These are phyloP conservation scores for Chloroclysta siterata DNA, from an alignment of 2,888 invertebrate genomes.

Conservation along the genomic window DNA sequence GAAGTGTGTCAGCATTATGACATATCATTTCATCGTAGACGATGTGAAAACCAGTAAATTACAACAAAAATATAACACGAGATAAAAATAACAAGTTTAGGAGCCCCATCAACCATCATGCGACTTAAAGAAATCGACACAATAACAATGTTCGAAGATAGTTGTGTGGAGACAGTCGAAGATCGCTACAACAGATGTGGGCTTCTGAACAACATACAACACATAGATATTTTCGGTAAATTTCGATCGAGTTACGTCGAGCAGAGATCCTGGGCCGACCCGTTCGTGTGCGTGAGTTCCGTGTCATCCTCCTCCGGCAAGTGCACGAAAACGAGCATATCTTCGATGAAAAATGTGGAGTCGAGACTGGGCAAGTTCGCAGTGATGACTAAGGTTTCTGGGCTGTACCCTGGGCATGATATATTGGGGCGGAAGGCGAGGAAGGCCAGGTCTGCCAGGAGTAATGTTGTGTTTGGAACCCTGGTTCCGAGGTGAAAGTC, in stretches of 20 bases:
- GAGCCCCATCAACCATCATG: constrained; percentile 13
- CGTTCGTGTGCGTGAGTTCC: constrained; percentile 38
- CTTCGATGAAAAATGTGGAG: constrained; percentile 30
- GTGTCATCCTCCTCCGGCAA: constrained; percentile 44
- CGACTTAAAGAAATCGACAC: constrained; percentile 23
- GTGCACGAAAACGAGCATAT: constrained; percentile 14
- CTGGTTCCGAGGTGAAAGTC: constrained; percentile 23
- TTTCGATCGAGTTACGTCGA: constrained; percentile 42
- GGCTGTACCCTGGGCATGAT: constrained; percentile 57
- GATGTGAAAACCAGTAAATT: constrained; percentile 3
- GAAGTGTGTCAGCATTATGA: too few species aligned
- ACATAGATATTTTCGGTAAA: constrained; percentile 60
- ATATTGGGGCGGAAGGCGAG: constrained; percentile 47
- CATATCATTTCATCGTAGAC: constrained; percentile 1
- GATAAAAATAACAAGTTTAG: constrained; percentile 8
- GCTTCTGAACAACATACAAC: constrained; percentile 53
- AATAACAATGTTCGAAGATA: constrained; percentile 10
- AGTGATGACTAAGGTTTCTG: constrained; percentile 51
- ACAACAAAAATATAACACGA: constrained; percentile 7
- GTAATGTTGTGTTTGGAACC: constrained; percentile 6
- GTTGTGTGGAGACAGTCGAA: constrained; percentile 27
- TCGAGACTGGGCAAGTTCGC: constrained; percentile 51
- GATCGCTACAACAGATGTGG: constrained; percentile 51
- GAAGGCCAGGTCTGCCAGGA: background rate
- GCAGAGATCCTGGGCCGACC: constrained; percentile 1